Evolutionary conservation across 2,113 vertebrate genomes (phyloP).

Genomic region (Dasyprocta punctata): DNA sequence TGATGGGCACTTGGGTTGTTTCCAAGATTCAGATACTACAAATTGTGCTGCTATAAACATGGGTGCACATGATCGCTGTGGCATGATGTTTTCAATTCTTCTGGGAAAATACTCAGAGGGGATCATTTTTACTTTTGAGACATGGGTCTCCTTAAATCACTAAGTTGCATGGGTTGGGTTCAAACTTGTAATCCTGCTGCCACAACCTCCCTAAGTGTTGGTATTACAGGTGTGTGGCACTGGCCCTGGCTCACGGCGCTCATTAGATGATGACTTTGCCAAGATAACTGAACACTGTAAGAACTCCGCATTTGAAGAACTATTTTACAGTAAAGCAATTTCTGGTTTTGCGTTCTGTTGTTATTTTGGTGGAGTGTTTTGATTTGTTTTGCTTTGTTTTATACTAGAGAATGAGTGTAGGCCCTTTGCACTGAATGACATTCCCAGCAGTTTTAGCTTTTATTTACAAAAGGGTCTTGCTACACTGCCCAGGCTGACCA

Average conservation of each 20-base stretch:
- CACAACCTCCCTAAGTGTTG: not conserved
- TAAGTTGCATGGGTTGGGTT: not conserved
- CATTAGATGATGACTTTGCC: not conserved
- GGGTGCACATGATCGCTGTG: no score
- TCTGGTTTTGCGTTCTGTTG: not conserved
- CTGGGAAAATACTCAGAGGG: no score
- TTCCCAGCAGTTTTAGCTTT: not conserved
- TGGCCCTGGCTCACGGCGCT: not conserved
- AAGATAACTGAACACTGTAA: not conserved
- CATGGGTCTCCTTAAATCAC: no score
- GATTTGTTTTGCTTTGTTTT: no score
- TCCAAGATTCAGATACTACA: no score
- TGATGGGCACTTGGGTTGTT: no score
- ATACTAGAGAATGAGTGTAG: not conserved
- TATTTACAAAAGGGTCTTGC: no score
- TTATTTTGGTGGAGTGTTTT: no score
- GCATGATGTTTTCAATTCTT: no score
- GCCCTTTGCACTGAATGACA: not conserved
- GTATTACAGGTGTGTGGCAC: not conserved
- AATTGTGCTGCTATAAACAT: no score
- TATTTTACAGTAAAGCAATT: slow-evolving; percentile 27
- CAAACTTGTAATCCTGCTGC: not conserved
- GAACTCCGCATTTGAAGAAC: not conserved
- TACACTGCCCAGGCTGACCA: no score
- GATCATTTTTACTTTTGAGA: no score